A percentile compares a stretch with the other conserved stretches of the same genome.
Conservation (phyloP, 2,113 vertebrate species). For the Nothoprocta perdicaria region DNA sequence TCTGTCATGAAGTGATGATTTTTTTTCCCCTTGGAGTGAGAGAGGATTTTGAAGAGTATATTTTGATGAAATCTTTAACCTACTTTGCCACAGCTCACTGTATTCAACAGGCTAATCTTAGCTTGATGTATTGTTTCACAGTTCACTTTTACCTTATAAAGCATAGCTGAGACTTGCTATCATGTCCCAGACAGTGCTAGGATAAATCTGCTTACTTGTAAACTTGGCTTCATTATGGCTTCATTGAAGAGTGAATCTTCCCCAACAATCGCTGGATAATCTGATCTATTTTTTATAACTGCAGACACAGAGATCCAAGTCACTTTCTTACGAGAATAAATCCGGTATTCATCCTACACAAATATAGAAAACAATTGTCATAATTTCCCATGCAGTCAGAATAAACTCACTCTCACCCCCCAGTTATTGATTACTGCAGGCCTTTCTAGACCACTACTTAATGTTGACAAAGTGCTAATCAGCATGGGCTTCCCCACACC, state of each 20-base stretch:
- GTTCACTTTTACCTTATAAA: background rate
- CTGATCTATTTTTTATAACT: background rate
- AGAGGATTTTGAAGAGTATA: background rate
- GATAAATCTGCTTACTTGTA: constrained; percentile 72
- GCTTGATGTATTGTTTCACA: background rate
- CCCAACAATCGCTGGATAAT: constrained; percentile 45
- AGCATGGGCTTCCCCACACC: background rate
- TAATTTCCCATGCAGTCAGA: background rate
- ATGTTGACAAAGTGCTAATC: background rate
- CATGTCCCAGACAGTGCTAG: background rate
- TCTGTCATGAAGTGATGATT: background rate
- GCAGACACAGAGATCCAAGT: constrained; percentile 72
- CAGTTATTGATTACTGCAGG: background rate
- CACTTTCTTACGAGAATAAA: constrained; percentile 76
- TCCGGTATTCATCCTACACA: constrained; percentile 79
- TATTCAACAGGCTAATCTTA: background rate
- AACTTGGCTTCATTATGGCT: constrained; percentile 73
- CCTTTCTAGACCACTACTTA: background rate
- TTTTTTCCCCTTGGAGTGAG: background rate
- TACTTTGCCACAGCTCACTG: background rate
- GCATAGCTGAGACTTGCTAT: background rate
- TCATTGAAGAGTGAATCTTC: constrained; percentile 73
- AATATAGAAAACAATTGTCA: constrained; percentile 32
- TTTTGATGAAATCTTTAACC: background rate
- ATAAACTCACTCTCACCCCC: background rate